Percentiles rank a stretch among this genome's conserved stretches.
Evolutionary conservation across 2,888 invertebrate species (phyloP).

Genomic region (Osmoderma eremita): DNA sequence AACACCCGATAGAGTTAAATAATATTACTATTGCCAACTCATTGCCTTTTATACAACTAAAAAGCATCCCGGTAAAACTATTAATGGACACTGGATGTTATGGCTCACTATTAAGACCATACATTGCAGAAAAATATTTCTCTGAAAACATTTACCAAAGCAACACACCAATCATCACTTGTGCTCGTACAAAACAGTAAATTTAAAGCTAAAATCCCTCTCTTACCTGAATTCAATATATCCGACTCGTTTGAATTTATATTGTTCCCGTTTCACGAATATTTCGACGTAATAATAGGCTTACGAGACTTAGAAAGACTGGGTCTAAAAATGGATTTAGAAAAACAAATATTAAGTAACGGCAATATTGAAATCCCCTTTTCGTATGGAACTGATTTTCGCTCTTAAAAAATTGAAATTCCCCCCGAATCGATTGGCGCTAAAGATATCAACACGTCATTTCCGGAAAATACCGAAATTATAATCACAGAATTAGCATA

Average conservation of each 20-base stretch:
- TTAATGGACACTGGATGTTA: too few relatives aligned
- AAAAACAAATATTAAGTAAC: constrained; percentile 16
- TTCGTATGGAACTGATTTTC: constrained; percentile 8
- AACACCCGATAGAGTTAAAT: too few relatives aligned
- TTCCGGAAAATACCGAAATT: constrained; percentile 23
- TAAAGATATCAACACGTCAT: constrained; percentile 9
- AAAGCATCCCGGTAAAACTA: too few relatives aligned
- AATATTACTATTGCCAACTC: too few relatives aligned
- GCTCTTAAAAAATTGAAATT: constrained; percentile 30
- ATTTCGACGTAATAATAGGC: background rate
- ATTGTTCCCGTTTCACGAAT: background rate
- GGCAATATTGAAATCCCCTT: constrained; percentile 12
- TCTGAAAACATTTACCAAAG: too few relatives aligned
- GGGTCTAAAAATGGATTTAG: background rate
- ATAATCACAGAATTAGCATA: constrained; percentile 9
- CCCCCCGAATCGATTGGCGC: constrained; percentile 5
- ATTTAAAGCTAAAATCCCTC: constrained; percentile 2
- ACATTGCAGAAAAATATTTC: too few relatives aligned
- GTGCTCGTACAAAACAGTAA: background rate
- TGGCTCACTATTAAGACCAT: too few relatives aligned
- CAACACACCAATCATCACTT: too few relatives aligned
- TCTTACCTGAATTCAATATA: background rate
- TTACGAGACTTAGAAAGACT: background rate
- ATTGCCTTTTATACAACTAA: too few relatives aligned
- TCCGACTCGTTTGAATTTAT: background rate